Conservation (phyloP, 2,797 vertebrate genomes). For the Coregonus suidteri region DNA sequence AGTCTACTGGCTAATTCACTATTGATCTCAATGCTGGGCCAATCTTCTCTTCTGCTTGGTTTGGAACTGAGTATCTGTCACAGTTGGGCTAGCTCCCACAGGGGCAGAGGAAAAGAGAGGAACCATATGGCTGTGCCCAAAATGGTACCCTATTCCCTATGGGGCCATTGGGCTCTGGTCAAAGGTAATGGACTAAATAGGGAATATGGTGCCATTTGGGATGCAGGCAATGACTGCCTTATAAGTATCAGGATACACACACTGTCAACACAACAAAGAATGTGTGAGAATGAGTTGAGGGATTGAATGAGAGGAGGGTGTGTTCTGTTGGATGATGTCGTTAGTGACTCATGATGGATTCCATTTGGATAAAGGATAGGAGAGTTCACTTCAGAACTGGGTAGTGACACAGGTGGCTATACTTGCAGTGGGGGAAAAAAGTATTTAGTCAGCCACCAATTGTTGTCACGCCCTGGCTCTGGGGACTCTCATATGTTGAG, state of each 20-base stretch:
- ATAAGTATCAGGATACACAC: conserved; percentile 18
- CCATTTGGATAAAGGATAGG: too few species aligned
- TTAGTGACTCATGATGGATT: conserved; percentile 30
- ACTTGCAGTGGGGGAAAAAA: too few species aligned
- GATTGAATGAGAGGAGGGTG: conserved; percentile 38
- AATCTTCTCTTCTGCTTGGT: conserved; percentile 74
- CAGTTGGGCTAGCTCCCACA: conserved; percentile 63
- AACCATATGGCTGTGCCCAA: conserved; percentile 35
- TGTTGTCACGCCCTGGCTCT: too few species aligned
- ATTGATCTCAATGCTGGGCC: conserved; percentile 76
- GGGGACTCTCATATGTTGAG: too few species aligned
- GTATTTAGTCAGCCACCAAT: too few species aligned
- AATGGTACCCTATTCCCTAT: not conserved
- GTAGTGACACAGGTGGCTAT: too few species aligned
- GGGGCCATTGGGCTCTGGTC: not conserved
- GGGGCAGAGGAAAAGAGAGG: conserved; percentile 47
- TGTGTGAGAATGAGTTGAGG: conserved; percentile 16
- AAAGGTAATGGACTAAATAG: not conserved
- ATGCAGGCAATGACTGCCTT: conserved; percentile 10
- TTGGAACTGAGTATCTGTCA: conserved; percentile 76
- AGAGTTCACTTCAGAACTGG: too few species aligned
- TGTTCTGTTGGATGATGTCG: conserved; percentile 60
- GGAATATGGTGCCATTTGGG: not conserved
- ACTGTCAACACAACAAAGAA: conserved; percentile 31
- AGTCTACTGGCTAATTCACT: conserved; percentile 81